Conservation (phyloP, 2,797 vertebrate genomes). For the Alca torda region DNA sequence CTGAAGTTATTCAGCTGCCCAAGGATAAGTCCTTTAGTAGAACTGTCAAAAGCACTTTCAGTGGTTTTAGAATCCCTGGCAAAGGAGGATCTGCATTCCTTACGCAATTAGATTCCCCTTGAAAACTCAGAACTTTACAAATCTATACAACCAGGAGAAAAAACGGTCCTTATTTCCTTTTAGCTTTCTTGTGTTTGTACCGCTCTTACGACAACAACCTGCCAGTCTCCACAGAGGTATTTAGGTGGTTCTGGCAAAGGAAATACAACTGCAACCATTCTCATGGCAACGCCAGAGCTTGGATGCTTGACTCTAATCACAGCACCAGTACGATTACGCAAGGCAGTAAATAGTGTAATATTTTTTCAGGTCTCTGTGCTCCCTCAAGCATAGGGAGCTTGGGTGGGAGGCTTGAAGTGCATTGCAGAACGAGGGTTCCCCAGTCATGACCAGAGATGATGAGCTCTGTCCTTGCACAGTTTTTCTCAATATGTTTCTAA, state of each 20-base stretch:
- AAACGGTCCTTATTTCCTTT: not conserved
- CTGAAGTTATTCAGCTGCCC: not conserved
- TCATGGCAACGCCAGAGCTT: not conserved
- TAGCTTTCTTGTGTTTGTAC: not conserved
- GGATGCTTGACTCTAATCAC: not conserved
- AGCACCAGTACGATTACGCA: not conserved
- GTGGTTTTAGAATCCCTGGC: not conserved
- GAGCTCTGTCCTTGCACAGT: not conserved
- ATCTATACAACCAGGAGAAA: not conserved
- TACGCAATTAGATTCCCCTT: not conserved
- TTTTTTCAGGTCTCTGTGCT: not conserved
- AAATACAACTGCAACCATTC: not conserved
- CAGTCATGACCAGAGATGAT: not conserved
- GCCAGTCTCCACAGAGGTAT: not conserved
- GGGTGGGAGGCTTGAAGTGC: not conserved
- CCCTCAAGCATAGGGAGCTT: not conserved
- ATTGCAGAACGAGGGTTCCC: not conserved
- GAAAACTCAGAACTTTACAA: not conserved
- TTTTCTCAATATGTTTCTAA: not conserved
- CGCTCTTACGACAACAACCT: not conserved
- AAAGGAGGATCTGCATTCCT: not conserved
- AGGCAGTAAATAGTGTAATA: not conserved
- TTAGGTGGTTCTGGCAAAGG: not conserved
- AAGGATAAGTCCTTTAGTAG: not conserved
- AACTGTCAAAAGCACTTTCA: not conserved